Evolutionary conservation across 1,140 invertebrate species (phyloP), one percentile per base, ranked within the genome.

Genomic region (Hestina assimilis): DNA sequence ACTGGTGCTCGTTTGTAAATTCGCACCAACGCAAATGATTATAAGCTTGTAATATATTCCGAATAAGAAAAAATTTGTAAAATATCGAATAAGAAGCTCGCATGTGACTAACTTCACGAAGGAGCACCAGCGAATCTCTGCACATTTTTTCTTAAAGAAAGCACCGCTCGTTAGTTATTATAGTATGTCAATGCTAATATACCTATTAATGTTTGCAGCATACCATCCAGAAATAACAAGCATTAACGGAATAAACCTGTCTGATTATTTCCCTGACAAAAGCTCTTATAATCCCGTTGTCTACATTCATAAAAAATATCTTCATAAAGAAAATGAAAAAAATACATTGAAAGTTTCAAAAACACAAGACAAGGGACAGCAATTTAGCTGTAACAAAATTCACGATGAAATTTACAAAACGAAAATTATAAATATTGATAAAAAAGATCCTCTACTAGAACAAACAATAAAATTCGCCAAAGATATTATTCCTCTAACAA

Each of bases 391-490:
- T n/a, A n/a, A 52, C 20, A 47, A 66, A 12, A 62, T 55, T 17
- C 40, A 58, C 17, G 45, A 26, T 50, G 21, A 59, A 21, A 31
- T 41, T 7, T 63, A 52, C 23, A 57, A 63, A 47, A 63, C 53
- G 41, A 65, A 69, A 57, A 45, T 54, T 38, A n/a, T 63, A 19
- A 59, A 66, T 20, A 45, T 33, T 23, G 40, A 47, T 6, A 33
- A 66, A 50, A 69, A 71, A 43, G 69, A 79, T 51, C 52, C 69
- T 12, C 48, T 83, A n/a, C 12, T 79, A 17, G 70, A 75, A 40
- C 72, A 87, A 50, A 83, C 81, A 7, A 70, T 85, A 12, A 61
- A 59, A 46, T 83, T 87, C 60, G 79, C 82, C 17, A 79, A 78
- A 72, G 59, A 74, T 23, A 48, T 87, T 19, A 72, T 77, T 4